A percentile compares a stretch with the other conserved stretches of the same genome.
phyloP scores from a whole-genome alignment of 2,888 invertebrate species.

The Mythimna pallens region DNA sequence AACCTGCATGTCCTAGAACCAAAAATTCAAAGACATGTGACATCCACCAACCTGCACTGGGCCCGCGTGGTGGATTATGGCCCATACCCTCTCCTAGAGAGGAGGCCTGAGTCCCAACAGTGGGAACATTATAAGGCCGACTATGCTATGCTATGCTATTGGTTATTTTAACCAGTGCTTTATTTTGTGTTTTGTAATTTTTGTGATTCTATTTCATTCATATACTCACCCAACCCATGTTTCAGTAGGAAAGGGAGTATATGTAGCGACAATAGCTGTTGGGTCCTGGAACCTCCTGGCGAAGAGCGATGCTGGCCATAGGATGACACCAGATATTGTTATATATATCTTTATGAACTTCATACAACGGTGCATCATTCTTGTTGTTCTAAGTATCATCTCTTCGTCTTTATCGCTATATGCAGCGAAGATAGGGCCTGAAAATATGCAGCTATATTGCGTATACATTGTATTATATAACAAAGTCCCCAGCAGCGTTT shows the following conservation, averaged over 20 bases:
- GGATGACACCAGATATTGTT: not conserved
- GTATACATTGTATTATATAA: too few relatives aligned
- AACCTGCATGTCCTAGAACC: too few relatives aligned
- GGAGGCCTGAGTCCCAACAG: too few relatives aligned
- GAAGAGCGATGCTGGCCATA: slow-evolving; percentile 62
- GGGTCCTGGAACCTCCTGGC: slow-evolving; percentile 62
- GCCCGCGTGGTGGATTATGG: too few relatives aligned
- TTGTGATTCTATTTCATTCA: not conserved
- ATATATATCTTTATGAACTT: slow-evolving; percentile 40
- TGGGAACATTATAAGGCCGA: too few relatives aligned
- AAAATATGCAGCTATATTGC: slow-evolving; percentile 1
- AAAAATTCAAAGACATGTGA: too few relatives aligned
- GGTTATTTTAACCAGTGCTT: too few relatives aligned
- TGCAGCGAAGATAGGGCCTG: slow-evolving; percentile 71
- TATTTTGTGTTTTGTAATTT: too few relatives aligned
- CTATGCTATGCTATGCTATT: too few relatives aligned
- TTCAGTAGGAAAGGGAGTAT: slow-evolving; percentile 69
- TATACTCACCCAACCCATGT: slow-evolving; percentile 68
- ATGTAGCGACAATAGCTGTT: slow-evolving; percentile 56
- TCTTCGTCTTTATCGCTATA: slow-evolving; percentile 61
- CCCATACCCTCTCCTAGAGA: too few relatives aligned
- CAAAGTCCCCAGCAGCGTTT: too few relatives aligned
- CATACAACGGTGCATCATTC: slow-evolving; percentile 56
- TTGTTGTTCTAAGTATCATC: slow-evolving; percentile 58
- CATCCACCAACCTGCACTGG: too few relatives aligned